phyloP scores from a whole-genome alignment of 2,888 invertebrate species.

The Drosophila limbata region DNA sequence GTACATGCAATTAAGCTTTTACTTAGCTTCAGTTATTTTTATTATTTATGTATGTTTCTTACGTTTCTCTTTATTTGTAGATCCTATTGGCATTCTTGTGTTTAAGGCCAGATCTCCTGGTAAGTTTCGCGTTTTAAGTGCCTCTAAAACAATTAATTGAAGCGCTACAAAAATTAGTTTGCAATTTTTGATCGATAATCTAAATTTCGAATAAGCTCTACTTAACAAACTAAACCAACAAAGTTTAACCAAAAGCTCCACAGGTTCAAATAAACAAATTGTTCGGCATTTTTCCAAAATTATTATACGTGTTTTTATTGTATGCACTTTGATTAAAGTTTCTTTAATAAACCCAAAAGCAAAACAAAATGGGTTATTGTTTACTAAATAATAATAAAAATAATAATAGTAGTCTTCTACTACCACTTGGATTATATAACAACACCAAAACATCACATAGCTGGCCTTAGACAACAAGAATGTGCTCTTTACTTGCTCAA shows the following conservation, averaged over 20 bases:
- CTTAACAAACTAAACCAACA: conserved; percentile 48
- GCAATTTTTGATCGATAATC: conserved; percentile 15
- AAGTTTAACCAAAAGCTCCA: conserved; percentile 26
- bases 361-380: conserved; percentile 28
- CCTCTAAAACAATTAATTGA: conserved; percentile 58
- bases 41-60: conserved; percentile 86
- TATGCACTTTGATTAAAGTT: conserved; percentile 32
- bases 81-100: conserved; percentile 91
- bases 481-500: conserved; percentile 62
- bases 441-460: conserved; percentile 69
- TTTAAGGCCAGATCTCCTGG: conserved; percentile 91
- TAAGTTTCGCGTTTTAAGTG: conserved; percentile 87
- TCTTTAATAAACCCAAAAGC: conserved; percentile 18
- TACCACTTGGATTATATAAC: conserved; percentile 55
- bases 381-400: conserved; percentile 30
- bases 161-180: conserved; percentile 37
- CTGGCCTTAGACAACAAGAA: conserved; percentile 85
- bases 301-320: conserved; percentile 13
- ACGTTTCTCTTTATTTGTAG: conserved; percentile 88
- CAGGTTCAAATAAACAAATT: conserved; percentile 26
- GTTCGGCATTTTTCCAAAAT: conserved; percentile 23
- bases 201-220: conserved; percentile 28
- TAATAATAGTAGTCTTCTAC: conserved; percentile 39
- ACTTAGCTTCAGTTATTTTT: conserved; percentile 63
- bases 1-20: conserved; percentile 35